Evolutionary conservation across 2,888 invertebrate genomes (phyloP).

Genomic region (Xylocampa areola): DNA sequence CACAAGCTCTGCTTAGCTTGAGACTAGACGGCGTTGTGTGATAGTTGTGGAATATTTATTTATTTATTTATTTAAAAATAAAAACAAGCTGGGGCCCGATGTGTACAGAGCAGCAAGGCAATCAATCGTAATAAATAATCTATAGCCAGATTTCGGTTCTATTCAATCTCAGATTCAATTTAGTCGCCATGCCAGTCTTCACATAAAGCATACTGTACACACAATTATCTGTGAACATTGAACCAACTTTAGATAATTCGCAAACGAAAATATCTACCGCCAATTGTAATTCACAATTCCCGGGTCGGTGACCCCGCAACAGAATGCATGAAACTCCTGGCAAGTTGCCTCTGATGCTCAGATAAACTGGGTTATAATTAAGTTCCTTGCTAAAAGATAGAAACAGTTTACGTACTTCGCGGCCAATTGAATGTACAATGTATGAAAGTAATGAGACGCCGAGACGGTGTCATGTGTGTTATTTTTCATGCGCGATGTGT

Average conservation of each 20-base stretch:
- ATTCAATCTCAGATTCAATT: conserved; percentile 7
- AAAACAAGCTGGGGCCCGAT: too few species aligned
- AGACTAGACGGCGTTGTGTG: too few species aligned
- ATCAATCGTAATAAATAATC: too few species aligned
- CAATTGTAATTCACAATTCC: conserved; percentile 60
- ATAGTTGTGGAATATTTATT: too few species aligned
- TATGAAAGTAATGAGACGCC: conserved; percentile 10
- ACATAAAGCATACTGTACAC: conserved; percentile 24
- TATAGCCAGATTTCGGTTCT: not conserved
- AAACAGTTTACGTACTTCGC: conserved; percentile 48
- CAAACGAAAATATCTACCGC: conserved; percentile 52
- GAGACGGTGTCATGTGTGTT: conserved; percentile 14
- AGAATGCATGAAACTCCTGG: conserved; percentile 66
- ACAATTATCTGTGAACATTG: conserved; percentile 52
- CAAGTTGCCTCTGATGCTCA: conserved; percentile 64
- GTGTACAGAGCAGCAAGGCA: too few species aligned
- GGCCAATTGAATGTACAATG: conserved; percentile 45
- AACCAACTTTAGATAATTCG: conserved; percentile 55
- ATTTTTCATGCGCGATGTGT: conserved; percentile 28
- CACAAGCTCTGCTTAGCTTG: too few species aligned
- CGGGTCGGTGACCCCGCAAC: conserved; percentile 59
- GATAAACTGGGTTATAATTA: conserved; percentile 64
- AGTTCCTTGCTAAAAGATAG: conserved; percentile 58
- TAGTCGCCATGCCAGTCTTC: not conserved
- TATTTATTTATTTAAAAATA: too few species aligned